A percentile compares a stretch with the other conserved stretches of the same genome.
Evolutionary conservation across 2,113 vertebrate species (phyloP).

Genomic region (Haplochromis burtoni): DNA sequence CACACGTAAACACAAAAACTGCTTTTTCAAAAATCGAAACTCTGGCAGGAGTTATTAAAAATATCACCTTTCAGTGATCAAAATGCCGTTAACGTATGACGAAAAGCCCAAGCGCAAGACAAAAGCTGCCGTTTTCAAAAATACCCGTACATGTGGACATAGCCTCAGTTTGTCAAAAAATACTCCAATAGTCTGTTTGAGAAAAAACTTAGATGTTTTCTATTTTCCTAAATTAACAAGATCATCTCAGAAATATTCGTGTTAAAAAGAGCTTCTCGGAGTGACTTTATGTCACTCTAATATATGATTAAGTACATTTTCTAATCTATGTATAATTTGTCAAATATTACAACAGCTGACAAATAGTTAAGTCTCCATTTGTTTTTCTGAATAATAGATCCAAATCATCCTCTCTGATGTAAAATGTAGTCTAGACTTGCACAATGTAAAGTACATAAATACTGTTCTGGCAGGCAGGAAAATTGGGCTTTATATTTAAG

Average conservation of each 20-base stretch:
- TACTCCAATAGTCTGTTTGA: background rate
- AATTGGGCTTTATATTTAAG: background rate
- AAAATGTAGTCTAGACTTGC: background rate
- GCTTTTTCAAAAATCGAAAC: background rate
- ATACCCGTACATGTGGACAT: background rate
- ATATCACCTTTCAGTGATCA: background rate
- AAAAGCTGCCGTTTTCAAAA: background rate
- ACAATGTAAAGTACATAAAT: background rate
- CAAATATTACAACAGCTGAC: background rate
- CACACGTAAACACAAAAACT: background rate
- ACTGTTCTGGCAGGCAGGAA: background rate
- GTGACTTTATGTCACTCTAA: background rate
- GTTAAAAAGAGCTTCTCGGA: background rate
- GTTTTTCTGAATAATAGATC: background rate
- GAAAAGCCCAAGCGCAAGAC: background rate
- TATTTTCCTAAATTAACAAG: background rate
- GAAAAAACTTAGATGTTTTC: background rate
- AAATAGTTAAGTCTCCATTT: background rate
- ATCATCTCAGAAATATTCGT: accelerated
- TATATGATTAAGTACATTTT: background rate
- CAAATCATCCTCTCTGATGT: background rate
- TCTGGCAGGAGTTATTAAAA: background rate
- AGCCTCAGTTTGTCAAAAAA: background rate
- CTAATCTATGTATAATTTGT: background rate
- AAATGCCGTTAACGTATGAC: background rate